Conservation (phyloP, 2,113 vertebrate genomes). For the Cynocephalus volans region DNA sequence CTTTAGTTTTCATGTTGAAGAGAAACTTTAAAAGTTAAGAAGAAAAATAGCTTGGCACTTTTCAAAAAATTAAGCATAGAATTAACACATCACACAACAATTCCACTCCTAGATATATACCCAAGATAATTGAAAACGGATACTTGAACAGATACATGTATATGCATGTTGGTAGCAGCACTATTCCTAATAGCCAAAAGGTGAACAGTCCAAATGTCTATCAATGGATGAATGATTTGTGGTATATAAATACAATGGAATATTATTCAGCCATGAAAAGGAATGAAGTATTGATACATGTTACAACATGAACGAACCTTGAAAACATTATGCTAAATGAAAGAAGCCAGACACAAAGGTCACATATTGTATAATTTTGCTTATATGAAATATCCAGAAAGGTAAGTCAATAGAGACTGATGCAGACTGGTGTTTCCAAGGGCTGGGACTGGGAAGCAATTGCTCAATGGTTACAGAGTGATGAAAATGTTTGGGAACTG, state of each 20-base stretch:
- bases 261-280: background rate
- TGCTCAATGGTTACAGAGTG: background rate
- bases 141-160: background rate
- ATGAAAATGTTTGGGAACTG: background rate
- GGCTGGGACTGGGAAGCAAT: background rate
- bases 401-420: background rate
- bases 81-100: background rate
- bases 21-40: conserved; percentile 61
- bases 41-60: background rate
- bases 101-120: background rate
- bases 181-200: background rate
- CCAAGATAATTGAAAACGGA: background rate
- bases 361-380: background rate
- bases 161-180: background rate
- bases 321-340: conserved; percentile 50
- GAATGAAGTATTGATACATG: background rate
- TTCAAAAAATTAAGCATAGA: background rate
- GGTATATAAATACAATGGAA: background rate
- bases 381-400: background rate
- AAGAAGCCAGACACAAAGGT: background rate
- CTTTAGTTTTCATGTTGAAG: conserved; percentile 36
- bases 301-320: background rate
- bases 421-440: background rate
- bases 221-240: background rate
- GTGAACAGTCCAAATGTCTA: background rate